Base-by-base conservation (phyloP, 1,140 invertebrate species). In the Pseudomyrmex gracilis region DNA sequence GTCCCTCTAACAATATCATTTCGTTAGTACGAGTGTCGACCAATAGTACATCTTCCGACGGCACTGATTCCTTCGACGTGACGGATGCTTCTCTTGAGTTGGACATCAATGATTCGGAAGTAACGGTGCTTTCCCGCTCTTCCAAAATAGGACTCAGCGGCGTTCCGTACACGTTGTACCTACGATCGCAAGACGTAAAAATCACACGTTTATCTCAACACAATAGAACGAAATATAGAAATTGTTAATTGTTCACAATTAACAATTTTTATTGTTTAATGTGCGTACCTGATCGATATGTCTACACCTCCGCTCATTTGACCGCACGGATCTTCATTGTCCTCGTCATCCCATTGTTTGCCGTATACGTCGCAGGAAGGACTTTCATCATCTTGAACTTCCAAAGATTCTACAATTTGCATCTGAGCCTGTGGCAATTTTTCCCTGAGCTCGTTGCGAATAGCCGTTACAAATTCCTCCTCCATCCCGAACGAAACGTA, bases 351-450 rank as follows among this genome's bases (percentile, higher is more conserved):
- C 92, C 93, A 93, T 17, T 89, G 89, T 77, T 91, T 93, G 9
- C 61, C 86, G 20, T 92, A 90, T 47, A 85, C 82, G 45, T 93
- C 92, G 10, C 73, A 90, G 17, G 78, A 89, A 4, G 91, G 85
- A 53, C 93, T 91, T 43, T 94, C 91, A 10, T 95, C 93, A 43
- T 94, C 93, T 8, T 90, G 89, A 0, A 86, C 85, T 58, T 94
- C 94, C 22, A 91, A 85, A n/a, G 91, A 84, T 71, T 94, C 93
- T 5, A 94, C 82, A 13, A 94, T 89, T 5, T 92, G 84, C 92
- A 96, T 96, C 90, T 96, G 96, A 8, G 96, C 96, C 84, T 96
- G 94, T 57, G 96, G 96, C 78, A 97, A 93, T 92, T 97, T 97
- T 66, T 96, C 95, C 86, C 95, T 94, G 60, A 97, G 91, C 91